These are phyloP conservation scores for Myoxocephalus aenaeus DNA, from an alignment of 2,797 vertebrate genomes.

Conservation along the genomic window DNA sequence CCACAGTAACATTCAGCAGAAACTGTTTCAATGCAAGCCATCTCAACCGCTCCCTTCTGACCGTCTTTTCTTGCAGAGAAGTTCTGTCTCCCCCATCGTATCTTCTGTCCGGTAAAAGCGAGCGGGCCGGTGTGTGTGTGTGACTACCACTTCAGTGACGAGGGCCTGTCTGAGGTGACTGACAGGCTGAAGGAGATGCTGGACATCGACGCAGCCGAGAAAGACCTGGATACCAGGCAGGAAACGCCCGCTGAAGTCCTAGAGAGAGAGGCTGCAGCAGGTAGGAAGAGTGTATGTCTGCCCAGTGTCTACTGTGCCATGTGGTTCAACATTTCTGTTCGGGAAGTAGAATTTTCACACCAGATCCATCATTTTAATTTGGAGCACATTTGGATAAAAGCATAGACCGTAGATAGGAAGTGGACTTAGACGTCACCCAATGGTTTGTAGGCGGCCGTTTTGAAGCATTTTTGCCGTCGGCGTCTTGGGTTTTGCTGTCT, in stretches of 20 bases:
- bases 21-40: neutral
- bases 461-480: too few relatives aligned
- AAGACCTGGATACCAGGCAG: constrained; percentile 85
- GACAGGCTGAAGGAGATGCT: constrained; percentile 91
- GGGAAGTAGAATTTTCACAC: neutral
- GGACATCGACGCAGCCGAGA: constrained; percentile 83
- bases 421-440: too few relatives aligned
- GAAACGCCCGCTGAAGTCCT: constrained; percentile 71
- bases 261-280: constrained; percentile 29
- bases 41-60: neutral
- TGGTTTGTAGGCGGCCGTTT: too few relatives aligned
- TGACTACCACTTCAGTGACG: constrained; percentile 94
- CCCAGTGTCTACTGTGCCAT: neutral
- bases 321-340: neutral
- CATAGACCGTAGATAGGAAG: too few relatives aligned
- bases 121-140: constrained; percentile 85
- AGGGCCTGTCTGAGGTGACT: constrained; percentile 85
- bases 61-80: constrained; percentile 52
- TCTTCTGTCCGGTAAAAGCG: constrained; percentile 87
- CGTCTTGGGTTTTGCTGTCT: too few relatives aligned
- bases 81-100: constrained; percentile 85
- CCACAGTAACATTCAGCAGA: neutral
- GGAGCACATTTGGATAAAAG: neutral
- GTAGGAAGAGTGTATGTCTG: constrained; percentile 17
- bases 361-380: neutral